Evolutionary conservation across 2,888 invertebrate genomes (phyloP), one percentile per base, ranked within the genome.

Genomic region (Synergus itoensis): DNA sequence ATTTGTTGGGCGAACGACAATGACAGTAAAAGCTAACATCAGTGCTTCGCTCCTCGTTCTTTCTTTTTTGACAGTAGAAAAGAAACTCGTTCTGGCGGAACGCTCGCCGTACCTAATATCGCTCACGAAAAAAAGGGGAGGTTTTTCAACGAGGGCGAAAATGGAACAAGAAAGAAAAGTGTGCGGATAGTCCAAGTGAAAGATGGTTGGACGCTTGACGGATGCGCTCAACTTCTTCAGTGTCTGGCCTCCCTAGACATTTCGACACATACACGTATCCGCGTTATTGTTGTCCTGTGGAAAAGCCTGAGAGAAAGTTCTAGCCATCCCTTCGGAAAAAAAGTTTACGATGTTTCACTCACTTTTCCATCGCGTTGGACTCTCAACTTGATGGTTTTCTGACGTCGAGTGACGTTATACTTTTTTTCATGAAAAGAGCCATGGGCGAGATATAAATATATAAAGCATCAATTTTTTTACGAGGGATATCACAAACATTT

Each of bases 191-290:
- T 82, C 77, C 76, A 53, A 76, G 84, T 84, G 85, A 86, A 86
- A 84, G 83, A 85, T 84, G 84, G 84, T 83, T 85, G 83, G 84
- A 85, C 84, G 82, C 78, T 84, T 86, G 86, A 87, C 86, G 84
- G 84, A 88, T 88, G 84, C 84, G 82, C 85, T 84, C 85, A 82
- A 86, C 86, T 87, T 73, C 83, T 83, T 87, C 85, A 87, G 86
- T 84, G 87, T 86, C 86, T 84, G 84, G 80, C 84, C 82, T 48
- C 73, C 73, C 73, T 73, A 73, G 73, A 73, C 73, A 73, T 73
- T 73, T 73, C 73, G 36, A 73, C 67, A 76, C 78, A 48, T 78
- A 65, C 69, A 78, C n/a, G 14, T 36, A 62, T 62, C 43, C 76
- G 16, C 36, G 43, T 62, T 63, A 82, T 80, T 81, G 82, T 82